phyloP scores from a whole-genome alignment of 1,140 invertebrate genomes.

The Aphaenogaster floridana region DNA sequence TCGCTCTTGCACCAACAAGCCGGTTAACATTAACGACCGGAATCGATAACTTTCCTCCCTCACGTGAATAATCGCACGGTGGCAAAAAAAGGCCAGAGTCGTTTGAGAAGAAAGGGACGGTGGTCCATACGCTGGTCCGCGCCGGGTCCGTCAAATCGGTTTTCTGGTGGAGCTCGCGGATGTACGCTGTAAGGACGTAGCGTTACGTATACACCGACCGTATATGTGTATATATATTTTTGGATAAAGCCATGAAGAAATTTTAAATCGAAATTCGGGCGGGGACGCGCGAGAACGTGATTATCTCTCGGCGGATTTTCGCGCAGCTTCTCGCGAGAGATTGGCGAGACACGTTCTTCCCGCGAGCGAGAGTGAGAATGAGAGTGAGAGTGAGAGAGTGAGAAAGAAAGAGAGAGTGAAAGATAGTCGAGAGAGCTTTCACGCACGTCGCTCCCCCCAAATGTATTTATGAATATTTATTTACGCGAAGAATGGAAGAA shows the following conservation, averaged over 20 bases:
- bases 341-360: constrained; percentile 48
- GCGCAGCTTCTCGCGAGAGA: constrained; percentile 10
- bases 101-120: neutral
- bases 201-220: constrained; percentile 82
- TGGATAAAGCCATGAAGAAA: constrained; percentile 80
- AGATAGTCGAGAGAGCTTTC: constrained; percentile 50
- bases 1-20: neutral
- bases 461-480: constrained; percentile 83
- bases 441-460: constrained; percentile 60
- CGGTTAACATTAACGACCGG: neutral
- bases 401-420: neutral
- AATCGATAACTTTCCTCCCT: neutral
- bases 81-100: neutral
- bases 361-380: constrained; percentile 2
- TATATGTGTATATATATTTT: constrained; percentile 85
- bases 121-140: neutral
- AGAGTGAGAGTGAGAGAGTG: neutral
- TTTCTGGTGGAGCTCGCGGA: neutral
- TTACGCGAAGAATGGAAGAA: constrained; percentile 78
- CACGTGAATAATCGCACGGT: neutral
- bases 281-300: constrained; percentile 55
- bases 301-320: constrained; percentile 61
- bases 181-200: constrained; percentile 76
- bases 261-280: constrained; percentile 77
- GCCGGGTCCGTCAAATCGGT: constrained; percentile 47